Evolutionary conservation across 2,113 vertebrate species (phyloP).

Genomic region (Engystomops pustulosus): DNA sequence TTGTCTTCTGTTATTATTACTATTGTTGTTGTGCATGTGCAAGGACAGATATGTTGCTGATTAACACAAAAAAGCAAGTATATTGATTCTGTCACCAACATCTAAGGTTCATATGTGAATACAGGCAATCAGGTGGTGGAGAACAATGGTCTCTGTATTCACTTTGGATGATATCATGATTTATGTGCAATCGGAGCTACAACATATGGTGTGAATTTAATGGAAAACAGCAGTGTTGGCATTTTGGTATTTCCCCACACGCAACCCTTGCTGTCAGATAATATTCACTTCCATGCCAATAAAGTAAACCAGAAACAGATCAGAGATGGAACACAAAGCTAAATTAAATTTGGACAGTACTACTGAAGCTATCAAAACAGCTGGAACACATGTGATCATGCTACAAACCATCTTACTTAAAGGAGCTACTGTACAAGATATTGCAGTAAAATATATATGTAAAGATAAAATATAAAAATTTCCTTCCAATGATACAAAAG

Average conservation of each 20-base stretch:
- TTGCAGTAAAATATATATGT: too few species aligned
- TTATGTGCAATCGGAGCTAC: slow-evolving; percentile 22
- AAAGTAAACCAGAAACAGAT: slow-evolving; percentile 44
- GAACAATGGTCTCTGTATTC: slow-evolving; percentile 5
- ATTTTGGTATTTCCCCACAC: slow-evolving; percentile 36
- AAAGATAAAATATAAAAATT: too few species aligned
- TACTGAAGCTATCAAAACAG: slow-evolving; percentile 15
- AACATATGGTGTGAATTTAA: slow-evolving; percentile 42
- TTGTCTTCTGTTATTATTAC: too few species aligned
- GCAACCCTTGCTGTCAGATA: slow-evolving; percentile 27
- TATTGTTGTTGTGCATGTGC: too few species aligned
- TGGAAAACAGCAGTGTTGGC: slow-evolving; percentile 16
- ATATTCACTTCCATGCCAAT: slow-evolving; percentile 37
- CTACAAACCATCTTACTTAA: not conserved
- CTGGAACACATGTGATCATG: not conserved
- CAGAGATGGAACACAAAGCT: slow-evolving; percentile 9
- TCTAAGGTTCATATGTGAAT: slow-evolving; percentile 20
- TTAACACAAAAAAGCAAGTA: too few species aligned
- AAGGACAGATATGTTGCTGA: too few species aligned
- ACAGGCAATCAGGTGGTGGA: not conserved
- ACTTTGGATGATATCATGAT: slow-evolving; percentile 10
- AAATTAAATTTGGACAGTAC: slow-evolving; percentile 32
- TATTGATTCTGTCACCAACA: too few species aligned
- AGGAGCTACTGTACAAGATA: not conserved
- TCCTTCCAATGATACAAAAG: too few species aligned